phyloP scores from a whole-genome alignment of 2,797 vertebrate genomes.

The Enteromius paludinosus region DNA sequence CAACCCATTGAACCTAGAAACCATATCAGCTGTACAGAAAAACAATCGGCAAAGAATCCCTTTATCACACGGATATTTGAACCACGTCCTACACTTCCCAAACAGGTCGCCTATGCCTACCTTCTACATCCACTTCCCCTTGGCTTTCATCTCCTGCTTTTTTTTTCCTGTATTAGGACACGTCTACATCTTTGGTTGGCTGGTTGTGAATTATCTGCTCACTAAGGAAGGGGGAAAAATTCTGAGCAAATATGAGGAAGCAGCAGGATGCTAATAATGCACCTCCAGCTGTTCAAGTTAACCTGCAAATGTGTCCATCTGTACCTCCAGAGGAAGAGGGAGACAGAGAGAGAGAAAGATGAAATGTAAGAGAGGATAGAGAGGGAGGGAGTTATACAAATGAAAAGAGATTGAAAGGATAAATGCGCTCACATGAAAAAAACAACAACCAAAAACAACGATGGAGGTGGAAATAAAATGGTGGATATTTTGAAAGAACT shows the following conservation, averaged over 20 bases:
- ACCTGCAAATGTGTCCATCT: constrained; percentile 99
- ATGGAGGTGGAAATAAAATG: constrained; percentile 35
- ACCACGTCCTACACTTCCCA: constrained; percentile 1
- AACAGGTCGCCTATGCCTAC: constrained; percentile 12
- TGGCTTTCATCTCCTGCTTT: constrained; percentile 3
- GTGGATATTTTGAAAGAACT: constrained; percentile 31
- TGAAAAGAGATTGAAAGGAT: constrained; percentile 42
- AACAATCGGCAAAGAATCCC: not conserved
- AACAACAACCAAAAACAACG: not conserved
- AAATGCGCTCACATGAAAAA: constrained; percentile 27
- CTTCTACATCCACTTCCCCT: not conserved
- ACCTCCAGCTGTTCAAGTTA: constrained; percentile 99
- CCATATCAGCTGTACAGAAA: constrained; percentile 35
- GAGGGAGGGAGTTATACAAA: constrained; percentile 36
- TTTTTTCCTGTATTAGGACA: constrained; percentile 62
- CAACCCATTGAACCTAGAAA: constrained; percentile 48
- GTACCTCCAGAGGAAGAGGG: constrained; percentile 83
- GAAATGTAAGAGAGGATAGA: constrained; percentile 33
- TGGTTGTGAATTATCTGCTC: constrained; percentile 87
- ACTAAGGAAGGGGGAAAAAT: constrained; percentile 79
- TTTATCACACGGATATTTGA: constrained; percentile 29
- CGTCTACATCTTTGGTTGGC: constrained; percentile 81
- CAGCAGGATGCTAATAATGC: constrained; percentile 99
- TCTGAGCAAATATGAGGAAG: constrained; percentile 95
- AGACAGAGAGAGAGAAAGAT: constrained; percentile 37